Base-by-base conservation (phyloP, 2,888 invertebrate species). In the Calameuta filiformis region DNA sequence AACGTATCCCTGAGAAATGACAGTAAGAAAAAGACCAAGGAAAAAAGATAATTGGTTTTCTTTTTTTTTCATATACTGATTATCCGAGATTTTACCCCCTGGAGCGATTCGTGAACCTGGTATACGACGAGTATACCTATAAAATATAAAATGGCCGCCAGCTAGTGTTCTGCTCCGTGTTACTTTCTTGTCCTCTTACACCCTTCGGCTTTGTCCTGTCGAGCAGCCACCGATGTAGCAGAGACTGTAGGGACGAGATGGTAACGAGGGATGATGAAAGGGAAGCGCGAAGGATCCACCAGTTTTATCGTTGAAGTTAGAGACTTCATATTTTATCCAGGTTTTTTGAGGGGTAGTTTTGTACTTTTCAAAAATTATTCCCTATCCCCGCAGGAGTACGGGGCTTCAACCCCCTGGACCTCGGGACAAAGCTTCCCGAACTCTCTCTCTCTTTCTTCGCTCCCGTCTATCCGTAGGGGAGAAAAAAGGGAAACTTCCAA, bases 281-380 rank as follows among this genome's bases (percentile, higher is more conserved):
- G 37, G 37, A 12, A 12, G 37, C 37, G 37, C 37, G 37, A 37
- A 37, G 56, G 56, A 23, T 23, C 56, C 56, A 23, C 56, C 23
- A 56, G 23, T 56, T 56, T 56, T 56, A 56, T 56, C 56, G 56
- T 56, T 23, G 56, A 56, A 56, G 56, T 56, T 40, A 40, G 40
- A 9, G 56, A 56, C 23, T 56, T 56, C 56, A 56, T 56, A 56
- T 56, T 56, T 56, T 56, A 23, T 23, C 56, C 23, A 56, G 73
- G 35, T 73, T 69, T 35, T 68, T 31, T 0, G 1, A 33, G 76
- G 78, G 69, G 77, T 77, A 69, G 79, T 79, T 80, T 78, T 77
- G 77, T 56, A 76, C 75, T 79, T 81, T 81, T 81, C 79, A 83
- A 81, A 81, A 82, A 83, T 83, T 82, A 83, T 83, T 77, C 78